Evolutionary conservation across 2,888 invertebrate genomes (phyloP), one percentile per base, ranked within the genome.

Genomic region (Drosophila anomelani): DNA sequence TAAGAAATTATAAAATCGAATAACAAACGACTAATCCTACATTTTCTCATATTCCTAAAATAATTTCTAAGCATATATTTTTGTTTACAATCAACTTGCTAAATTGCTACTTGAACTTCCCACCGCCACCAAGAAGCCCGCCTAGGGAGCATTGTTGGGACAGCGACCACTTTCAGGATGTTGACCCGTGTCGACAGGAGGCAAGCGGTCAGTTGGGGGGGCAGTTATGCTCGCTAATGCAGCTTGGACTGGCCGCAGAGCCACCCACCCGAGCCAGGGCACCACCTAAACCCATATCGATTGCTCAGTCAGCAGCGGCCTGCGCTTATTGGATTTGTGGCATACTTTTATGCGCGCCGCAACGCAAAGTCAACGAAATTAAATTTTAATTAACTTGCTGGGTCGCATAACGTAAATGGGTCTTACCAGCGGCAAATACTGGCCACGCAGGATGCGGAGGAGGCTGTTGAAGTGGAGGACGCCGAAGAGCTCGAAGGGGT

Each of bases 81-180:
- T 23, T 47, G 26, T 47, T 47, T 29, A 47, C 47, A 13, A 20
- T 13, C 20, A 51, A 13, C 13, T 26, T 1, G 23, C 7, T 17
- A 26, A 26, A n/a, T n/a, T 38, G 23, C 12, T 51, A 34, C 51
- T 57, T 29, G 44, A 49, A 26, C 56, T 38, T 49, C 23, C 59
- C 58, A 46, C 51, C 26, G 26, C 4, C 13, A 36, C 17, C 26
- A 4, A 32, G 38, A 38, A 82, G 85, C 73, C 69, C 70, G 20
- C 43, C 51, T 57, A 51, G 41, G 56, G 62, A 58, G 26, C 57
- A 74, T 75, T 82, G 71, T 76, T 66, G 68, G 82, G 7, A 23
- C 53, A 68, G 62, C 51, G 66, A 66, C 73, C 79, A 88, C 80
- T 89, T 89, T 88, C 71, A 83, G 90, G 91, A 85, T 88, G 79